These are phyloP conservation scores for Leucopsar rothschildi DNA, from an alignment of 2,113 vertebrate genomes.

Conservation along the genomic window DNA sequence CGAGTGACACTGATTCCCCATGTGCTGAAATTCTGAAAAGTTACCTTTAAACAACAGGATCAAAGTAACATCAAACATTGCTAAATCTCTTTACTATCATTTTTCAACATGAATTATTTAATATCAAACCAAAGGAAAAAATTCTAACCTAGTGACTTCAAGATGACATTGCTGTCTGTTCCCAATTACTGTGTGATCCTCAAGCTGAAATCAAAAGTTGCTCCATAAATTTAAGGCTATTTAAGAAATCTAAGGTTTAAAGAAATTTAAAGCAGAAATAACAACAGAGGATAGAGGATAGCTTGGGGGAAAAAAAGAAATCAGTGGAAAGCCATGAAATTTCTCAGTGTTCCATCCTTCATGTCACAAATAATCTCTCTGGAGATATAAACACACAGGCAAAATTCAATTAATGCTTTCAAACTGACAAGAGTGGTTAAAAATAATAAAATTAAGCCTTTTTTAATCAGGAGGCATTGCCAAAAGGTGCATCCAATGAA, in stretches of 20 bases:
- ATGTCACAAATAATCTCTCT: conserved; percentile 25
- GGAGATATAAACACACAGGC: not conserved
- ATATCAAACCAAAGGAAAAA: not conserved
- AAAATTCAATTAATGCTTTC: conserved; percentile 43
- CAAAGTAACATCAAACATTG: not conserved
- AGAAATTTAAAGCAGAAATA: conserved; percentile 18
- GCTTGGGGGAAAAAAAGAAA: not conserved
- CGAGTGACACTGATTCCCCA: not conserved
- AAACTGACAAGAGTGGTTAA: conserved; percentile 13
- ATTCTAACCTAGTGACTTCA: not conserved
- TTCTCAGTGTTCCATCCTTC: not conserved
- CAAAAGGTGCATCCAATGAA: not conserved
- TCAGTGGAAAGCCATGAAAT: conserved; percentile 21
- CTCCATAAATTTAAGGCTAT: not conserved
- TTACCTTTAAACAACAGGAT: not conserved
- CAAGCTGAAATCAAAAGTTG: not conserved
- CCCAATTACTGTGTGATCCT: not conserved
- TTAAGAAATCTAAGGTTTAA: conserved; percentile 12
- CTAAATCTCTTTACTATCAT: not conserved
- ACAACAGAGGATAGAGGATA: not conserved
- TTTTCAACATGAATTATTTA: not conserved
- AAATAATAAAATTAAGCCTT: conserved; percentile 37
- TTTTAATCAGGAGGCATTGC: not conserved
- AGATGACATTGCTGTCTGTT: not conserved
- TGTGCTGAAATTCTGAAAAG: not conserved